These are phyloP conservation scores for Osmerus mordax DNA, from an alignment of 2,113 vertebrate genomes.

Conservation along the genomic window DNA sequence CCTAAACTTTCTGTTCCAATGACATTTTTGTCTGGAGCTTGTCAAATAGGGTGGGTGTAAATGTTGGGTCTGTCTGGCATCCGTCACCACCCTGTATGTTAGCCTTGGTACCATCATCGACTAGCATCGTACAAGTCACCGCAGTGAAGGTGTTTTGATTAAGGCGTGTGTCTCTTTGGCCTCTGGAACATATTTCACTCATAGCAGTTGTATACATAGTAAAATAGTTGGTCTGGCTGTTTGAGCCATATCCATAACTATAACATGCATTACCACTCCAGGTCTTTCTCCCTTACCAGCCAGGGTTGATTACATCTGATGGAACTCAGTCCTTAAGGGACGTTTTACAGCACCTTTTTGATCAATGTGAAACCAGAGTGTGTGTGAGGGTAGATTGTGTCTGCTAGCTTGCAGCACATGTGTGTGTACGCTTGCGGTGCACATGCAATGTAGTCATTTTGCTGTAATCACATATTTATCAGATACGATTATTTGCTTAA, in stretches of 20 bases:
- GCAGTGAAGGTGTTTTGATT: too few relatives aligned
- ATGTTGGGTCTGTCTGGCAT: too few relatives aligned
- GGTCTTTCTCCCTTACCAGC: slow-evolving; percentile 1
- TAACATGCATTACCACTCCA: neutral
- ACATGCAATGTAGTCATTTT: slow-evolving; percentile 20
- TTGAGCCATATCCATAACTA: slow-evolving; percentile 2
- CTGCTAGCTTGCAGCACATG: neutral
- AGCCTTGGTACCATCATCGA: too few relatives aligned
- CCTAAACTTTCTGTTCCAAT: too few relatives aligned
- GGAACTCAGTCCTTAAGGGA: slow-evolving; percentile 29
- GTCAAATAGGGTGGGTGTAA: too few relatives aligned
- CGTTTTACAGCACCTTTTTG: slow-evolving; percentile 24
- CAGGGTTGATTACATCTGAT: slow-evolving; percentile 37
- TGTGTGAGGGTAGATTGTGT: slow-evolving; percentile 3
- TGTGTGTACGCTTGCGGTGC: slow-evolving; percentile 13
- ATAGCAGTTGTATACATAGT: neutral
- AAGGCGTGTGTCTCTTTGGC: too few relatives aligned
- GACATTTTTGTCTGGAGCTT: too few relatives aligned
- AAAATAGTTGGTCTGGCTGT: neutral
- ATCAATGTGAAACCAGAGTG: slow-evolving; percentile 5
- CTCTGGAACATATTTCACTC: too few relatives aligned
- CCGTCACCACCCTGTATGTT: too few relatives aligned
- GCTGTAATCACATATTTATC: slow-evolving; percentile 46
- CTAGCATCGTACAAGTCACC: too few relatives aligned
- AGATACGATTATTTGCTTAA: slow-evolving; percentile 52